phyloP scores from a whole-genome alignment of 2,113 vertebrate species.

The Baryphthengus martii region DNA sequence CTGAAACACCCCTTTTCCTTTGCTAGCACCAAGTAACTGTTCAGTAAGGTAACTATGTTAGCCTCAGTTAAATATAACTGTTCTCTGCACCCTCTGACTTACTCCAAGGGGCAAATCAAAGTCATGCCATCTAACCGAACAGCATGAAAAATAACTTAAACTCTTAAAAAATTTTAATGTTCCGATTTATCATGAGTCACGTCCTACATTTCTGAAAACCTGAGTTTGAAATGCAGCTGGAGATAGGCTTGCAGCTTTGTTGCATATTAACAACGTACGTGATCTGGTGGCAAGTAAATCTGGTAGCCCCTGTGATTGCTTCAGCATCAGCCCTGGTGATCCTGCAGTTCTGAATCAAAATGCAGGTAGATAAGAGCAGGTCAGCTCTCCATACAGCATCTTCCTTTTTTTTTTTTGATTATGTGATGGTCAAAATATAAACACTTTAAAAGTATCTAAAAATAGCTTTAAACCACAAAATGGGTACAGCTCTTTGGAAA shows the following conservation, averaged over 20 bases:
- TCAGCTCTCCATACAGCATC: neutral
- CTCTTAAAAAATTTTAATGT: too few relatives aligned
- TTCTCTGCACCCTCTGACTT: neutral
- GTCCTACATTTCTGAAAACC: neutral
- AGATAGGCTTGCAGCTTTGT: neutral
- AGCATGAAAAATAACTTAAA: neutral
- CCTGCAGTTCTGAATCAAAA: neutral
- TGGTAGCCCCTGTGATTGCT: neutral
- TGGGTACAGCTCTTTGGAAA: neutral
- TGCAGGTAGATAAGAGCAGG: neutral
- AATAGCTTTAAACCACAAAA: neutral
- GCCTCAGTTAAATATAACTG: neutral
- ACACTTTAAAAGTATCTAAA: neutral
- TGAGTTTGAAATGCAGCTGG: neutral
- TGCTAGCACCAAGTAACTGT: neutral
- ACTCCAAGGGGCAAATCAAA: neutral
- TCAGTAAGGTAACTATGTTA: neutral
- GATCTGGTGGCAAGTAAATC: too few relatives aligned
- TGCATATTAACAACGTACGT: accelerated
- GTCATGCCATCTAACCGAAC: neutral
- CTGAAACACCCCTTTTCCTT: neutral
- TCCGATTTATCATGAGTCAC: neutral
- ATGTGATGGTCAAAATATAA: neutral
- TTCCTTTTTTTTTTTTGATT: neutral
- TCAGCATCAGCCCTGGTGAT: neutral